phyloP scores from a whole-genome alignment of 2,797 vertebrate genomes.

The Astyanax mexicanus region DNA sequence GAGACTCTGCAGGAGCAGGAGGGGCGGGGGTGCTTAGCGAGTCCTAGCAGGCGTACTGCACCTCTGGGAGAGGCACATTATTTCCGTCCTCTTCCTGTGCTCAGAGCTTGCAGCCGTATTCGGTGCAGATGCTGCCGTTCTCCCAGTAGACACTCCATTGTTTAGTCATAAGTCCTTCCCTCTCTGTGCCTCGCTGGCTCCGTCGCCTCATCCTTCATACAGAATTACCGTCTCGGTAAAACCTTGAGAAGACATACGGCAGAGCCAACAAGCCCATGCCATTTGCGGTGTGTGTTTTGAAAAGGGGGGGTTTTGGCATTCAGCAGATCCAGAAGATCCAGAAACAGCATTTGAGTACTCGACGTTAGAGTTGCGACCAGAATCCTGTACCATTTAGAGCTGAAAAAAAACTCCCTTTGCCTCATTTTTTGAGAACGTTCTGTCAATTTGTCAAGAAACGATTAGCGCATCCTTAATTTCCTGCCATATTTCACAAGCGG shows the following conservation, averaged over 20 bases:
- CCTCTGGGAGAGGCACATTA: constrained; percentile 56
- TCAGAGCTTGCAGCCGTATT: constrained; percentile 52
- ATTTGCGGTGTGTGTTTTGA: neutral
- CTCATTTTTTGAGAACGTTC: neutral
- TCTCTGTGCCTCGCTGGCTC: constrained; percentile 39
- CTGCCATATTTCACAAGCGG: constrained; percentile 7
- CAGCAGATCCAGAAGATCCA: neutral
- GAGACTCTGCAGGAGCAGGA: constrained; percentile 5
- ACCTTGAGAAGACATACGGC: constrained; percentile 4
- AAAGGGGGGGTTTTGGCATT: neutral
- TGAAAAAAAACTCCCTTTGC: no score
- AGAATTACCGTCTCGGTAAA: neutral
- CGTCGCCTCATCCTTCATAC: constrained; percentile 6
- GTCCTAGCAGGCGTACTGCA: constrained; percentile 51
- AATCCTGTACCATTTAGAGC: neutral
- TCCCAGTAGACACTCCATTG: constrained; percentile 53
- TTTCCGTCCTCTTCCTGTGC: constrained; percentile 58
- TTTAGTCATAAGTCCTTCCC: constrained; percentile 58
- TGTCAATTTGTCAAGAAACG: neutral
- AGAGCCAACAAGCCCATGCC: neutral
- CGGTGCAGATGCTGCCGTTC: constrained; percentile 45
- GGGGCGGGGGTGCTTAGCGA: neutral
- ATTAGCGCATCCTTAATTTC: neutral
- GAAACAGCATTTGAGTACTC: neutral
- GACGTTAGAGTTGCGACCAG: no score